Evolutionary conservation across 2,888 invertebrate genomes (phyloP).

Genomic region (Orthosia gracilis): DNA sequence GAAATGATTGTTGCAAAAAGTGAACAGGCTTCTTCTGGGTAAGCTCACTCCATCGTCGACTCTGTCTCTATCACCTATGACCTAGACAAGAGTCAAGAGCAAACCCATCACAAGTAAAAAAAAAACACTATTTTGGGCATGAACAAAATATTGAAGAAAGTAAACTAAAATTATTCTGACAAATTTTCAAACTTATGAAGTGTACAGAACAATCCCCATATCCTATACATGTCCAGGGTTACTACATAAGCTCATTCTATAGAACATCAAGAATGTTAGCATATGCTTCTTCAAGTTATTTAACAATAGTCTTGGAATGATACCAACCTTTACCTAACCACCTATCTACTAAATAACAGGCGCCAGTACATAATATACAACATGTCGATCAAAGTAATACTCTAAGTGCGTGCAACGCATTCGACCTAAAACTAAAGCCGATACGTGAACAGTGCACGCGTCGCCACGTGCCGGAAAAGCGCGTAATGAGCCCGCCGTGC

Average conservation of each 20-base stretch:
- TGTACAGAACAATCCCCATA: neutral
- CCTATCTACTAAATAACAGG: constrained; percentile 18
- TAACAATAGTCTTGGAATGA: constrained; percentile 17
- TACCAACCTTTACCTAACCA: neutral
- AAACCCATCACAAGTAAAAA: too few species aligned
- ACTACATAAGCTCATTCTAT: constrained; percentile 1
- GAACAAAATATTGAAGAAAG: neutral
- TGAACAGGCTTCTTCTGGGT: too few species aligned
- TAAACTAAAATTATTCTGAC: neutral
- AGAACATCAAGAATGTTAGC: constrained; percentile 8
- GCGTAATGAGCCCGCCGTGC: constrained; percentile 90
- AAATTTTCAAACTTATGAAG: neutral
- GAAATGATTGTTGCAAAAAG: neutral
- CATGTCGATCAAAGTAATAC: constrained; percentile 77
- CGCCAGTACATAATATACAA: constrained; percentile 51
- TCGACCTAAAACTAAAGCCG: constrained; percentile 78
- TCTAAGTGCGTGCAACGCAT: constrained; percentile 78
- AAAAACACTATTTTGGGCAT: constrained; percentile 7
- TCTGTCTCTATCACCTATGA: too few species aligned
- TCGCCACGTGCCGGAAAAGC: constrained; percentile 87
- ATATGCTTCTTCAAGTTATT: neutral
- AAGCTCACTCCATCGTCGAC: too few species aligned
- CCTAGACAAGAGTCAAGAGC: too few species aligned
- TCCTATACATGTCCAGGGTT: neutral
- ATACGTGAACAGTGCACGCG: constrained; percentile 79